phyloP scores from a whole-genome alignment of 2,113 vertebrate species.

The Laticauda laticaudata region DNA sequence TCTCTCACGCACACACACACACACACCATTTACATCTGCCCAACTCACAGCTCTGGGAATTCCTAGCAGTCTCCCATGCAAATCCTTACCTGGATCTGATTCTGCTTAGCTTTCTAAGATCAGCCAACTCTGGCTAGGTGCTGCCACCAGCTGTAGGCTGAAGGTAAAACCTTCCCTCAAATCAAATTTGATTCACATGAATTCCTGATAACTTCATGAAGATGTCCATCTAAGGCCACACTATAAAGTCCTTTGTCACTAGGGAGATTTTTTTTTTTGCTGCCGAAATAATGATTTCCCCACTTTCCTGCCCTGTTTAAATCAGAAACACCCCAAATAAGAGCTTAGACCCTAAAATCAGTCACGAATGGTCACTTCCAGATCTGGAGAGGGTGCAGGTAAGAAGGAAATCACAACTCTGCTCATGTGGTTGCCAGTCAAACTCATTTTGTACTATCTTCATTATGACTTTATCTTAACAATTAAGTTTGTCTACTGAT shows the following conservation, averaged over 20 bases:
- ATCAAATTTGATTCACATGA: background rate
- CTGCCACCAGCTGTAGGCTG: background rate
- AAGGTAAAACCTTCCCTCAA: background rate
- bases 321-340: too few relatives aligned
- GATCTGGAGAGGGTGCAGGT: too few relatives aligned
- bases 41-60: background rate
- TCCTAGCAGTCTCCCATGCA: background rate
- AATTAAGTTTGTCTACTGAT: too few relatives aligned
- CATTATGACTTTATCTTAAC: too few relatives aligned
- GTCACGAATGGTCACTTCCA: too few relatives aligned
- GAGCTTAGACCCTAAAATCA: too few relatives aligned
- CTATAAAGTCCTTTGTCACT: background rate
- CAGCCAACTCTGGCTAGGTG: background rate
- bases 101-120: background rate
- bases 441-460: too few relatives aligned
- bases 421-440: too few relatives aligned
- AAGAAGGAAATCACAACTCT: too few relatives aligned
- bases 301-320: too few relatives aligned
- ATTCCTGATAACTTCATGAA: background rate
- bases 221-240: background rate
- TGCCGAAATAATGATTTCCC: background rate
- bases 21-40: background rate
- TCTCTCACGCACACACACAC: too few relatives aligned
- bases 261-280: background rate
- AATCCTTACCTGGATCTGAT: background rate